Evolutionary conservation across 2,797 vertebrate species (phyloP).

Genomic region (Rhinella marina): DNA sequence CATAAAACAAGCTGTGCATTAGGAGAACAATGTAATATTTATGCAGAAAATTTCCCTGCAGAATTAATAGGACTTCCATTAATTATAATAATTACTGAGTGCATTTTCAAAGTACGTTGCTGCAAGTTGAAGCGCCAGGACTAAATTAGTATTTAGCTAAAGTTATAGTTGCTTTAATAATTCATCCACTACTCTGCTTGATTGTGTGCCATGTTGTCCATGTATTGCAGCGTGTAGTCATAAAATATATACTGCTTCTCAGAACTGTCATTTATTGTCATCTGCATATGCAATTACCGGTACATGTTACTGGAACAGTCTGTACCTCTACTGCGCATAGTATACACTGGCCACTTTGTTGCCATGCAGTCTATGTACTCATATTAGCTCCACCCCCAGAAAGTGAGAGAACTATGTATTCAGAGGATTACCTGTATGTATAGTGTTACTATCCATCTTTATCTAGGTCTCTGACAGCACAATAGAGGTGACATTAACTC

Average conservation of each 20-base stretch:
- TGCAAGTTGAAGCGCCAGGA: slow-evolving; percentile 30
- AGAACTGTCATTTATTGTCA: not conserved
- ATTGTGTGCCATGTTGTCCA: not conserved
- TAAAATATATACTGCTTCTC: not conserved
- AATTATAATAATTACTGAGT: slow-evolving; percentile 50
- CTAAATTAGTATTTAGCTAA: slow-evolving; percentile 42
- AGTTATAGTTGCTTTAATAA: slow-evolving; percentile 52
- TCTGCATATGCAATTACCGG: not conserved
- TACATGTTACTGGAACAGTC: not conserved
- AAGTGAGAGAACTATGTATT: too few relatives aligned
- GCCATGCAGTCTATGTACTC: too few relatives aligned
- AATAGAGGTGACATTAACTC: too few relatives aligned
- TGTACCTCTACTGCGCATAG: not conserved
- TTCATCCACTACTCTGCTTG: not conserved
- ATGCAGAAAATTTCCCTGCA: slow-evolving; percentile 42
- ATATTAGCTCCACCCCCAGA: too few relatives aligned
- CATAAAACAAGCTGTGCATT: slow-evolving; percentile 35
- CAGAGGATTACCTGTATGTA: too few relatives aligned
- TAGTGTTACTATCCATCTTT: too few relatives aligned
- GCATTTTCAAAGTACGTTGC: slow-evolving; percentile 42
- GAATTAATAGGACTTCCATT: slow-evolving; percentile 56
- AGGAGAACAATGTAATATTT: slow-evolving; percentile 47
- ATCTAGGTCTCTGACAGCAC: too few relatives aligned
- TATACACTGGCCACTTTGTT: too few relatives aligned
- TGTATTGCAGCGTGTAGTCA: not conserved